These are phyloP conservation scores for Dinomys branickii DNA, from an alignment of 2,113 vertebrate genomes.

Conservation along the genomic window DNA sequence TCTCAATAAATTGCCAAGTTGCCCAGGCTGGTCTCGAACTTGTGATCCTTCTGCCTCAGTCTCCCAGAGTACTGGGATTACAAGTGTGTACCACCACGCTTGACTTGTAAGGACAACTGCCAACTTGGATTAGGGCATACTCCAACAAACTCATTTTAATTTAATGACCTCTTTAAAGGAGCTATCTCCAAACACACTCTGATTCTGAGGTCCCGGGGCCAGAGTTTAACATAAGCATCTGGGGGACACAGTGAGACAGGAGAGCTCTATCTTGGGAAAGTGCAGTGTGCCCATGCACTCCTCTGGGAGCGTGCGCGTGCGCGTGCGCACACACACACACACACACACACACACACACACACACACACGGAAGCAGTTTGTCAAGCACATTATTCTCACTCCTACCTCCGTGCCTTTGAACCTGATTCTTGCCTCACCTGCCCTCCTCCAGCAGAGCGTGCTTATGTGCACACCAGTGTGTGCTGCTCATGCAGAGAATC, in stretches of 20 bases:
- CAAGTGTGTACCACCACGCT: not conserved
- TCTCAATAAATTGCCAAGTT: not conserved
- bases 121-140: not conserved
- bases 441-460: not conserved
- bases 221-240: not conserved
- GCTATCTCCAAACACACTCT: not conserved
- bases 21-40: not conserved
- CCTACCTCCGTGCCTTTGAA: not conserved
- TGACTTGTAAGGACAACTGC: not conserved
- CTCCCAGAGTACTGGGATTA: not conserved
- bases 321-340: too few species aligned
- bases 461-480: not conserved
- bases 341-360: too few species aligned
- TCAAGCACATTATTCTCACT: not conserved
- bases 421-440: too few species aligned
- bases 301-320: too few species aligned
- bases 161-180: not conserved
- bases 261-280: not conserved
- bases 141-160: not conserved
- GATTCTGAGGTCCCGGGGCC: not conserved
- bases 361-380: not conserved
- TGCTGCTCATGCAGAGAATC: not conserved
- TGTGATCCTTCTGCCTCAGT: not conserved
- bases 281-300: not conserved
- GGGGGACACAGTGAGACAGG: too few species aligned